A percentile compares a stretch with the other conserved stretches of the same genome.
Conservation (phyloP, 2,888 invertebrate genomes). For the Plebejus argus region DNA sequence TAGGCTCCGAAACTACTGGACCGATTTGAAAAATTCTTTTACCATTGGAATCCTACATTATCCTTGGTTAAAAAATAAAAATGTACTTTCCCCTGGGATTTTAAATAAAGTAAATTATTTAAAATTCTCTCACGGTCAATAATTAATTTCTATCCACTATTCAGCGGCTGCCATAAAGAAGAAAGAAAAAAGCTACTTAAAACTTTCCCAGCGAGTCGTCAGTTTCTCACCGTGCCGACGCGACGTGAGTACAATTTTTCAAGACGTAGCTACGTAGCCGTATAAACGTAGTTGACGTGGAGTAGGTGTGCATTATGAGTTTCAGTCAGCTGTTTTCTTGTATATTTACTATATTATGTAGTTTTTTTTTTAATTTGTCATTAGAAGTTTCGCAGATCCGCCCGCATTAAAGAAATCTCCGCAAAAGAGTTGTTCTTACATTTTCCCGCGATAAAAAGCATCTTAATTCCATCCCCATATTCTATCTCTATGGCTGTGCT, state of each 20-base stretch:
- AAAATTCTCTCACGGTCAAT: slow-evolving; percentile 21
- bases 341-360: too few species aligned
- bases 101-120: neutral
- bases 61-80: too few species aligned
- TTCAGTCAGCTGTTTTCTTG: neutral
- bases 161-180: neutral
- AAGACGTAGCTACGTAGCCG: neutral
- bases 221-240: neutral
- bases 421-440: neutral
- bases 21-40: too few species aligned
- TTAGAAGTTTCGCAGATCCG: too few species aligned
- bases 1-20: too few species aligned
- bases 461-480: neutral
- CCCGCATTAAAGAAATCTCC: too few species aligned
- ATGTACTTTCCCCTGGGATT: neutral
- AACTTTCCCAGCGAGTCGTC: slow-evolving; percentile 24
- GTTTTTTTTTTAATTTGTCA: too few species aligned
- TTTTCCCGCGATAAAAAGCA: neutral
- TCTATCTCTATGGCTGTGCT: neutral
- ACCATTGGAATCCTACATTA: too few species aligned
- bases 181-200: slow-evolving; percentile 29
- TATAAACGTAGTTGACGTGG: too few species aligned
- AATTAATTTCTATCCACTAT: neutral
- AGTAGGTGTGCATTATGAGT: slow-evolving; percentile 8
- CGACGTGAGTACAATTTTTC: slow-evolving; percentile 13